Evolutionary conservation across 2,797 vertebrate species (phyloP), one percentile per base, ranked within the genome.

Genomic region (Pseudochaenichthys georgianus): DNA sequence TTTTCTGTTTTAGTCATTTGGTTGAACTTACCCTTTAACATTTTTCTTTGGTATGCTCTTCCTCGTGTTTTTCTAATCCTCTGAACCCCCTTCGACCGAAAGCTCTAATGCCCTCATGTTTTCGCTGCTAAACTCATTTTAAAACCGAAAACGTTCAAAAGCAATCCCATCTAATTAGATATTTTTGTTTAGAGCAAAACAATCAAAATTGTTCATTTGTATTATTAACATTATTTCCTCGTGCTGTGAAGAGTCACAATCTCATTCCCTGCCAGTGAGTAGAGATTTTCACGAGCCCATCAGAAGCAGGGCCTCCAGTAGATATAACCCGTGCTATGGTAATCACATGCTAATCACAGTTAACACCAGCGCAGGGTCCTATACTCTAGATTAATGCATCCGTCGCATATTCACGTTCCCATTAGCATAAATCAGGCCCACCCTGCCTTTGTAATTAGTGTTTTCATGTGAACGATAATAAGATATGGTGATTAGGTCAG

Each of bases 401-500:
- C 88, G 87, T 88, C 89, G 88, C 91, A 93, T 92, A 92, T 94
- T 94, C 93, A 94, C 92, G 93, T 94, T 92, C 61, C 76, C 75
- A 94, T 94, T 94, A 94, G 91, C 93, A 94, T 94, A 94, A 94
- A 94, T 94, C 92, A 93, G 93, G 91, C 93, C 93, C 92, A 93
- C 92, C 88, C 91, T 91, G 93, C 87, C 92, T 93, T 91, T 92
- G 91, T 94, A 94, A 94, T 94, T 93, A 94, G 87, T 94, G 91
- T 94, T 94, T 94, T 94, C 87, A 84, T 94, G 92, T 92, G 92
- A 93, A 94, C 89, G 91, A 88, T 94, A 94, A 94, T 94, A 93
- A 91, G 93, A 94, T 93, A 94, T 94, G 93, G 91, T 94, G 93
- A 94, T 94, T 92, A 93, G 93, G 92, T 94, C 92, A 93, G 88